Evolutionary conservation across 2,888 invertebrate genomes (phyloP).

Genomic region (Eudemis profundana): DNA sequence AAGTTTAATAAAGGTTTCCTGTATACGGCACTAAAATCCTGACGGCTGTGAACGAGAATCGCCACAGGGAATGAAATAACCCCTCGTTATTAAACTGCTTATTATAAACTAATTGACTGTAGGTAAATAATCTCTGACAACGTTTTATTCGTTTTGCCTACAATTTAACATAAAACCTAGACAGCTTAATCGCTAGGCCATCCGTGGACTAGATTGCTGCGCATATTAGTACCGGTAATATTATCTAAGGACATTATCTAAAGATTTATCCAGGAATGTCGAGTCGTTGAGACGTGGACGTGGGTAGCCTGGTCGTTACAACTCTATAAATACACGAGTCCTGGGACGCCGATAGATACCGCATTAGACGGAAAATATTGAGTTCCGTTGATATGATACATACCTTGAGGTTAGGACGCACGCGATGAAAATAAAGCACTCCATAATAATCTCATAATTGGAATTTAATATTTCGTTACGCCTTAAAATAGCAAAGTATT

Average conservation of each 20-base stretch:
- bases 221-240: constrained; percentile 18
- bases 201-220: constrained; percentile 12
- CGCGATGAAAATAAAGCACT: neutral
- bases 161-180: constrained; percentile 11
- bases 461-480: neutral
- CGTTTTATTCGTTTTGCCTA: constrained; percentile 19
- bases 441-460: neutral
- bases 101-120: constrained; percentile 29
- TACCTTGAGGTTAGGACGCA: constrained; percentile 1
- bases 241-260: constrained; percentile 50
- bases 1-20: constrained; percentile 28
- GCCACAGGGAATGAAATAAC: constrained; percentile 11
- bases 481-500: neutral
- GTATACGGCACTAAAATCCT: constrained; percentile 17
- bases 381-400: neutral
- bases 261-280: constrained; percentile 65
- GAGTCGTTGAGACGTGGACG: constrained; percentile 52
- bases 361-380: constrained; percentile 18
- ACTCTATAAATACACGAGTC: constrained; percentile 53
- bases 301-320: constrained; percentile 56
- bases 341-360: constrained; percentile 25
- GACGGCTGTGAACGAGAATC: constrained; percentile 7
- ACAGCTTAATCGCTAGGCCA: constrained; percentile 21
- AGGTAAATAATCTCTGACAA: constrained; percentile 30
- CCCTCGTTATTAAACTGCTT: constrained; percentile 19